Evolutionary conservation across 2,888 invertebrate species (phyloP), one percentile per base, ranked within the genome.

Genomic region (Rutpela maculata): DNA sequence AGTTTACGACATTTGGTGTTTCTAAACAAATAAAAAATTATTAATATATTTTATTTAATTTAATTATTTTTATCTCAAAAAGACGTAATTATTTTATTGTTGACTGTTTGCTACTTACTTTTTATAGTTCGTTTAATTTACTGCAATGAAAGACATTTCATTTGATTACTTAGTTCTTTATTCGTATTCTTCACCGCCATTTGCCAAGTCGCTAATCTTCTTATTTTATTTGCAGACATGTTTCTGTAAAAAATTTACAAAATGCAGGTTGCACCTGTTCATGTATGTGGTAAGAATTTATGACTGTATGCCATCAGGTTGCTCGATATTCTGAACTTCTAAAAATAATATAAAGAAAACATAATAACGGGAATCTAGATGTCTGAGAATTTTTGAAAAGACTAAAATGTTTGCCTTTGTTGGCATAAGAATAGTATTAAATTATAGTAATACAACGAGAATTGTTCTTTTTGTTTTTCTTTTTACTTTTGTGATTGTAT

Each of bases 291-390:
- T 65, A 35, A 66, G 62, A 79, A 78, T 79, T 80, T 79, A 81
- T 73, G 74, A 59, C 7, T 35, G 18, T 60, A 68, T 65, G 77
- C 70, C 74, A 77, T 75, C 80, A 80, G 75, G 75, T 79, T 76
- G 68, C 59, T 77, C 77, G 78, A 78, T 76, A 76, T 79, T 81
- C 79, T 81, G 74, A 75, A 17, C 71, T 26, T 77, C 50, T 50
- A 17, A 50, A 50, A 50, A n/a, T 50, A 15, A n/a, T 6, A 17
- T n/a, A 50, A 17, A 15, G 15, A 12, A 15, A n/a, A n/a, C n/a
- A 50, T n/a, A 50, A 50, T n/a, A 50, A n/a, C 1, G n/a, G 15
- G 15, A 15, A n/a, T 50, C 15, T n/a, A 50, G 4, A n/a, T n/a
- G 43, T 12, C 0, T 43, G 7, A n/a, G 50, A 50, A 50, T 6